Evolutionary conservation across 2,797 vertebrate genomes (phyloP), one percentile per base, ranked within the genome.

Genomic region (Sebastes goodei): DNA sequence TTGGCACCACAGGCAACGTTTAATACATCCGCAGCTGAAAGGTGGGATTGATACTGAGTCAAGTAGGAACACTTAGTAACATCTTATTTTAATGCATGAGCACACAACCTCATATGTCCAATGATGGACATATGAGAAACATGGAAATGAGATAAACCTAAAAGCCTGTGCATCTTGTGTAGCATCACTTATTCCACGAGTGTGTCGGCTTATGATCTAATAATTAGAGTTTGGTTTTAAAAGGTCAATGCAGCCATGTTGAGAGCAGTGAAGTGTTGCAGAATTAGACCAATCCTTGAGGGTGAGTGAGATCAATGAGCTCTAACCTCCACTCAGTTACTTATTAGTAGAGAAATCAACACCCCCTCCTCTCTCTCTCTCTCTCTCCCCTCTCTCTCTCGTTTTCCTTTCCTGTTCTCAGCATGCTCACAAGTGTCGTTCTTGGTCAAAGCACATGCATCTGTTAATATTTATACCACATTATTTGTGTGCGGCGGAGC

Each of bases 321-420:
- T 74, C 53, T 55, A 74, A 86, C 86, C 80, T 88, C 67, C 78
- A 59, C 76, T 78, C 30, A 55, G 89, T 93, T 91, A 93, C 83
- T 93, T 81, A 94, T 93, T 93, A 85, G 83, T 3, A 8, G 42
- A 74, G 38, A 49, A 81, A 90, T 92, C 85, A 9, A 89, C 89
- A 33, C 1, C 21, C 17, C 12, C n/a, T 4, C 60, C 0, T 17
- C 32, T 33, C 38, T 15, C 17, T 21, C 55, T 38, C 20, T 5
- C 10, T 10, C 38, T 7, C 2, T 15, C 10, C 32, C 4, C 17
- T 21, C 55, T 38, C 20, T 21, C 33, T 5, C 10, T 10, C 38
- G 1, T 10, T 29, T 42, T 3, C 46, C 15, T n/a, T 21, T 60
- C 52, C n/a, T 23, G 17, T 64, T 78, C 64, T 74, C 73, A n/a